Conservation (phyloP, 2,888 invertebrate genomes). For the Homarus gammarus region DNA sequence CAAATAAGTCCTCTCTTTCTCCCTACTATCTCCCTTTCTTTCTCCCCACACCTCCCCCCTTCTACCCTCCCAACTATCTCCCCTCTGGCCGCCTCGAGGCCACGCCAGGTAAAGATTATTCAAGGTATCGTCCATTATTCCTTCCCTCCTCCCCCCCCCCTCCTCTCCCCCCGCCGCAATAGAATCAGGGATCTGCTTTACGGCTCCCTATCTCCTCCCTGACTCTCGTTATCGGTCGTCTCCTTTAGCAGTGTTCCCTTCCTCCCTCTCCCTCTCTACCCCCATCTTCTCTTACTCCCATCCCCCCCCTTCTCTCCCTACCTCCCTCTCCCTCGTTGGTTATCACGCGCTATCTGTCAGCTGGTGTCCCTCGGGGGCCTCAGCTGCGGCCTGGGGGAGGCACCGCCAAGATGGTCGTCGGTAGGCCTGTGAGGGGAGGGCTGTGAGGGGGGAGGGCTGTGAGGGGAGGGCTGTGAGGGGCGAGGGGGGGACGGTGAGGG, state of each 20-base stretch:
- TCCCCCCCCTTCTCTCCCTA: too few relatives aligned
- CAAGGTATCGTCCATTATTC: background rate
- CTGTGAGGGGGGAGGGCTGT: too few relatives aligned
- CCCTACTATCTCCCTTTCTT: too few relatives aligned
- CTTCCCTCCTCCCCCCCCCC: background rate
- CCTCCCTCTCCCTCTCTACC: too few relatives aligned
- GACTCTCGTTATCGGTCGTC: background rate
- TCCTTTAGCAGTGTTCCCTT: background rate
- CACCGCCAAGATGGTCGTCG: background rate
- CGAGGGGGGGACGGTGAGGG: too few relatives aligned
- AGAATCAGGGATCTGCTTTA: background rate
- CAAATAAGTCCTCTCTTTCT: too few relatives aligned
- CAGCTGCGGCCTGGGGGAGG: too few relatives aligned
- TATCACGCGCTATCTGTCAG: background rate
- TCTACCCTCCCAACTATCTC: background rate
- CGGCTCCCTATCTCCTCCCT: background rate
- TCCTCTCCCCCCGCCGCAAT: background rate
- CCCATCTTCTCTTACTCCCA: too few relatives aligned
- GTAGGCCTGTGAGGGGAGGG: too few relatives aligned
- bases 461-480: too few relatives aligned
- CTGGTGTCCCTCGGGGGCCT: background rate
- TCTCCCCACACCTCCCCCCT: too few relatives aligned
- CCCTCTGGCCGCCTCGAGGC: background rate
- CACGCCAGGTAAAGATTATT: background rate
- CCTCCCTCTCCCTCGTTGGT: conserved; percentile 14